Evolutionary conservation across 1,140 invertebrate genomes (phyloP).

Genomic region (Cyclina sinensis): DNA sequence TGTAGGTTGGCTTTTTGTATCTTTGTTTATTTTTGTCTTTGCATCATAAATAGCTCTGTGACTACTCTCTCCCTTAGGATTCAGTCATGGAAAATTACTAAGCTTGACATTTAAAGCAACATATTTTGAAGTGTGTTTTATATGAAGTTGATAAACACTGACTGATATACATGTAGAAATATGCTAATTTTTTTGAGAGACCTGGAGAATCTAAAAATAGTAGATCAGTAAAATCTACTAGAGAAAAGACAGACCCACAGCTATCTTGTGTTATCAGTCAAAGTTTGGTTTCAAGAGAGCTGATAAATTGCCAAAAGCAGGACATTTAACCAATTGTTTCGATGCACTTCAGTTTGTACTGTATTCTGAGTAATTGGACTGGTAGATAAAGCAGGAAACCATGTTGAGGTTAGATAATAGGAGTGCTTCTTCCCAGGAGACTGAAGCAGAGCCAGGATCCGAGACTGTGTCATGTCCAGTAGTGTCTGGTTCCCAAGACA

Average conservation of each 20-base stretch:
- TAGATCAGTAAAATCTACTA: no score
- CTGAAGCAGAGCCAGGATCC: constrained; percentile 27
- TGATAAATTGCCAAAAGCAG: not conserved
- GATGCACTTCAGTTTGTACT: constrained; percentile 40
- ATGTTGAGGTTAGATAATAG: constrained; percentile 41
- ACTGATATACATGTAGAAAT: no score
- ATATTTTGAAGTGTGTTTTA: no score
- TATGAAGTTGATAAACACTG: no score
- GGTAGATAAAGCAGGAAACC: constrained; percentile 21
- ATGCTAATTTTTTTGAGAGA: no score
- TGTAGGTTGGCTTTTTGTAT: constrained; percentile 64
- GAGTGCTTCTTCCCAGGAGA: constrained; percentile 20
- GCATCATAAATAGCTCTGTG: not conserved
- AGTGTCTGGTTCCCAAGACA: constrained; percentile 50
- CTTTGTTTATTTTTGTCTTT: not conserved
- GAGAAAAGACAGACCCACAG: not conserved
- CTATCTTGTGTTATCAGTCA: constrained; percentile 25
- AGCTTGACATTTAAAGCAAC: no score
- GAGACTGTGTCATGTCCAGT: constrained; percentile 23
- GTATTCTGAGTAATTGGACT: constrained; percentile 1
- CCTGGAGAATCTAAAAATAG: no score
- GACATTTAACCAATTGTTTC: constrained; percentile 23
- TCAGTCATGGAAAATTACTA: no score
- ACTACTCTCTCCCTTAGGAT: not conserved
- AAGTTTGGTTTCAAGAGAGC: not conserved